Conservation (phyloP, 2,888 invertebrate genomes). For the Drosophila subsilvestris region DNA sequence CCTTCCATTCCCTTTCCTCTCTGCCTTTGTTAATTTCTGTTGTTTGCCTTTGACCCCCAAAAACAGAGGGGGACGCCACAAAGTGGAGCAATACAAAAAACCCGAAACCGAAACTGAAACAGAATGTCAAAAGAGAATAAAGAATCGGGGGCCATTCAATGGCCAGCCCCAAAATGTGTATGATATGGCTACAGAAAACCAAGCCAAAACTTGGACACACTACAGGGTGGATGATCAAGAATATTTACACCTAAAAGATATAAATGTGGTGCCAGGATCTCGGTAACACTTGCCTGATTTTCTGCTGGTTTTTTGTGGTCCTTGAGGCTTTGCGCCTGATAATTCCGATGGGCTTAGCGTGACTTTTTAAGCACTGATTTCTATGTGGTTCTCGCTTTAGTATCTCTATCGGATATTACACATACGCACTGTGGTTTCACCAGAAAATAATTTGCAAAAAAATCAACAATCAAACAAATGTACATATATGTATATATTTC, state of each 20-base stretch:
- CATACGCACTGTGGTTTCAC: conserved; percentile 66
- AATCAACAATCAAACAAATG: background rate
- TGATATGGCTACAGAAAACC: no score
- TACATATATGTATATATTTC: background rate
- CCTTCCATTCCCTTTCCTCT: conserved; percentile 40
- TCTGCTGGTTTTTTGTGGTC: no score
- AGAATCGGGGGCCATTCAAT: conserved; percentile 7
- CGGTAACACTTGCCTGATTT: no score
- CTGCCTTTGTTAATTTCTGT: conserved; percentile 77
- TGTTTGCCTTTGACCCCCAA: conserved; percentile 73
- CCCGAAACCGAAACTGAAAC: conserved; percentile 16
- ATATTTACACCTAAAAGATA: no score
- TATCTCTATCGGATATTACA: conserved; percentile 46
- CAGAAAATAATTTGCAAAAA: conserved; percentile 46
- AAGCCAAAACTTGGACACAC: no score
- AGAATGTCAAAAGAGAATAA: conserved; percentile 40
- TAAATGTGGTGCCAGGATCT: no score
- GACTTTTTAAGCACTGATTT: conserved; percentile 1
- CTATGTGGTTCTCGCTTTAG: conserved; percentile 2
- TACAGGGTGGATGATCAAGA: no score
- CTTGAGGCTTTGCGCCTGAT: no score
- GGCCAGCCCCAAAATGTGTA: background rate
- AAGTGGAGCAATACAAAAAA: conserved; percentile 31
- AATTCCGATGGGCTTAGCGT: background rate
- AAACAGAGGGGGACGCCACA: conserved; percentile 48